These are phyloP conservation scores for Ditula angustiorana DNA, from an alignment of 2,888 invertebrate genomes.

Conservation along the genomic window DNA sequence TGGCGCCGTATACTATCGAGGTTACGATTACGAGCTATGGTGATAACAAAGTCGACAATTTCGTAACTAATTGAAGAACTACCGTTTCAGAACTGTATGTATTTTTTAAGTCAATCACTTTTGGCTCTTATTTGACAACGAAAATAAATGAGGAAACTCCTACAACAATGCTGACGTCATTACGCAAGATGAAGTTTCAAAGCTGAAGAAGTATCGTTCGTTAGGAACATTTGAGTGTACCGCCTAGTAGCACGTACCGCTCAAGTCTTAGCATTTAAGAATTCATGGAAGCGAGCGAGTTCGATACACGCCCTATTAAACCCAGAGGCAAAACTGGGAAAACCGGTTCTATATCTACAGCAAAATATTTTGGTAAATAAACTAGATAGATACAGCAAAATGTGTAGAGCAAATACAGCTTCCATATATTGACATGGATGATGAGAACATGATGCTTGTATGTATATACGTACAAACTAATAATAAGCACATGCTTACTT, in stretches of 20 bases:
- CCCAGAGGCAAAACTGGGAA: slow-evolving; percentile 1
- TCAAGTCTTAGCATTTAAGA: slow-evolving; percentile 30
- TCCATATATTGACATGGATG: background rate
- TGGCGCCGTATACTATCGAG: background rate
- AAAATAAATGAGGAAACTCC: background rate
- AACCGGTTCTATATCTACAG: slow-evolving; percentile 15
- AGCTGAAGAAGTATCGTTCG: background rate
- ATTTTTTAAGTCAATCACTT: background rate
- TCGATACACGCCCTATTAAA: slow-evolving; percentile 22
- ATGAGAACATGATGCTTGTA: background rate
- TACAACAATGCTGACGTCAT: background rate
- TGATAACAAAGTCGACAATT: slow-evolving; percentile 15
- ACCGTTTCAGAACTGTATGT: background rate
- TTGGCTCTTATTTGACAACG: background rate
- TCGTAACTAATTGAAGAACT: too few species aligned
- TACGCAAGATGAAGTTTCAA: background rate
- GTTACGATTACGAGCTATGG: slow-evolving; percentile 1
- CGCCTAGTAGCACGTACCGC: slow-evolving; percentile 27
- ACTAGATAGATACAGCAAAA: slow-evolving; percentile 2
- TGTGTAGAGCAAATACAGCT: slow-evolving; percentile 5
- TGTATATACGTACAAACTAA: background rate
- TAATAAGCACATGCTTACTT: background rate
- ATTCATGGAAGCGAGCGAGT: slow-evolving; percentile 31
- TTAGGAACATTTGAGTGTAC: slow-evolving; percentile 10
- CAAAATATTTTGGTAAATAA: slow-evolving; percentile 11